phyloP scores from a whole-genome alignment of 2,888 invertebrate species.

The Atrina japonica region DNA sequence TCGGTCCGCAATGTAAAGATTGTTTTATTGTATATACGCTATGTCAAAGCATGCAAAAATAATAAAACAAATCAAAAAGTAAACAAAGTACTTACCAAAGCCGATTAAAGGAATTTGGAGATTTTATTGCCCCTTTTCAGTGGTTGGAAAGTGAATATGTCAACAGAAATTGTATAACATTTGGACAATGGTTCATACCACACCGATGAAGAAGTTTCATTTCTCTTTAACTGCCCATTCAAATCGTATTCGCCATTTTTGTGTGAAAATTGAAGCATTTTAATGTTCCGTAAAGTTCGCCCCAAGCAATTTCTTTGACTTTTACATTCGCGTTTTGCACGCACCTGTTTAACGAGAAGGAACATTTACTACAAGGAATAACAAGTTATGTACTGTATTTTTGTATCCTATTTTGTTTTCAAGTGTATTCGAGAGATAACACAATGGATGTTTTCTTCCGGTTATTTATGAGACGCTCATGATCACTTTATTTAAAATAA shows the following conservation, averaged over 20 bases:
- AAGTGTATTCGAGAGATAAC: too few relatives aligned
- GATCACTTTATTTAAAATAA: too few relatives aligned
- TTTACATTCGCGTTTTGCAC: conserved; percentile 12
- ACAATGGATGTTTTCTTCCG: too few relatives aligned
- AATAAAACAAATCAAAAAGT: conserved; percentile 16
- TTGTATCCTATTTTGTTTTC: too few relatives aligned
- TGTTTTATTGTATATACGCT: neutral
- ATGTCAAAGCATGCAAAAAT: conserved; percentile 15
- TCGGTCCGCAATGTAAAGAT: conserved; percentile 21
- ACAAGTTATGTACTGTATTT: too few relatives aligned
- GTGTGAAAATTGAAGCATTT: conserved; percentile 17
- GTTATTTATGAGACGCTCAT: too few relatives aligned
- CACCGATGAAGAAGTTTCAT: conserved; percentile 14
- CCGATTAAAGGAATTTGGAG: conserved; percentile 40
- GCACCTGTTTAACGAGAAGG: too few relatives aligned
- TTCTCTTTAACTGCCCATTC: conserved; percentile 21
- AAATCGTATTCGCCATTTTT: conserved; percentile 11
- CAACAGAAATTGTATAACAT: conserved; percentile 39
- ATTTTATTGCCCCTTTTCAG: conserved; percentile 32
- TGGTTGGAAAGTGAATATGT: conserved; percentile 27
- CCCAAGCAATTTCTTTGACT: conserved; percentile 17
- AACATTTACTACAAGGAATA: too few relatives aligned
- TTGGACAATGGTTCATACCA: conserved; percentile 27
- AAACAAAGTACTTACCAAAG: conserved; percentile 40
- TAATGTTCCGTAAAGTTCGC: conserved; percentile 16